Base-by-base conservation (phyloP, 2,113 vertebrate genomes). In the Sorex araneus region DNA sequence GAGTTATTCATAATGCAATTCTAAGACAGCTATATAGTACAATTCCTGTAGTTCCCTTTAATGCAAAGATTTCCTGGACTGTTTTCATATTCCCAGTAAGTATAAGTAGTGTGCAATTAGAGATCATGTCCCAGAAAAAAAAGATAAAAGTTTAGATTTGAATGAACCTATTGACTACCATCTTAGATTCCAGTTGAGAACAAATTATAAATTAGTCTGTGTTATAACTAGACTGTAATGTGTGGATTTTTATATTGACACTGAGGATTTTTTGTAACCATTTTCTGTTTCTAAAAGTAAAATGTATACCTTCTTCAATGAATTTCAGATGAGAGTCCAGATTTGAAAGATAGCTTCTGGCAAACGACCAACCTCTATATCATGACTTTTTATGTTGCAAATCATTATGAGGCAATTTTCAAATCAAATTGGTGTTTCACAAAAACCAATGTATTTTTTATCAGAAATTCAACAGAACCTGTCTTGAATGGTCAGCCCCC, bases 121-220 rank as follows among this genome's bases (percentile, higher is more conserved):
- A 97, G 64, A 95, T n/a, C 78, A 76, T 89, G 86, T 87, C 90
- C 85, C 54, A 73, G 45, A 74, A 63, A 95, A 63, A 95, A 96
- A 97, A 95, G n/a, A 79, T 84, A 79, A 87, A 96, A 91, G 13
- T 96, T 97, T 91, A 94, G 70, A 30, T 95, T 79, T 94, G 87
- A 96, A 82, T 94, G 23, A 96, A 70, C 93, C 67, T 94, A 32
- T 79, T 89, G 75, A 93, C 87, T 95, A 4, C 43, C 28, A 27
- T 93, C 96, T 93, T 89, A 96, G 66, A 95, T 94, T 87, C 81
- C 87, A 94, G 63, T 83, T 96, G 84, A 96, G 95, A 96, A 92
- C 84, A 16, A 92, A 86, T 96, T 96, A 94, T 84, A 87, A 96
- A 96, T 88, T 96, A 84, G 71, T 47, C 86, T 90, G 1, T 60